Evolutionary conservation across 2,888 invertebrate species (phyloP).

Genomic region (Tipula helvola): DNA sequence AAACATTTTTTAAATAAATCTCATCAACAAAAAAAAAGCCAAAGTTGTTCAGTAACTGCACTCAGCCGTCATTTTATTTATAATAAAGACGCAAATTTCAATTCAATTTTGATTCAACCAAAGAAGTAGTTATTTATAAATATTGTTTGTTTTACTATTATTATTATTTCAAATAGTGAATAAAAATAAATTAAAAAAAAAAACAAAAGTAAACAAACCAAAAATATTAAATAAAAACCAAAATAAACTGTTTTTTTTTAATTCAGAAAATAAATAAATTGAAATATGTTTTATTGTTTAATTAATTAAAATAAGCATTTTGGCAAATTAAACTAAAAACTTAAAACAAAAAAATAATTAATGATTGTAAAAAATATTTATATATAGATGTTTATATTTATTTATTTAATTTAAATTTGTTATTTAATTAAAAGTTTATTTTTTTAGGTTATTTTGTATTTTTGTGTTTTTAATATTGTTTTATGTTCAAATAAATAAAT

Average conservation of each 20-base stretch:
- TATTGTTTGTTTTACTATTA: neutral
- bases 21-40: neutral
- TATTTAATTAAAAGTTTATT: neutral
- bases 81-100: neutral
- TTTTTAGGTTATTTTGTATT: neutral
- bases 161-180: too few species aligned
- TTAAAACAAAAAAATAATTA: neutral
- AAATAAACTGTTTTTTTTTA: neutral
- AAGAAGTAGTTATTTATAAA: neutral
- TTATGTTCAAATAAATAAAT: neutral
- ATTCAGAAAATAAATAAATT: neutral
- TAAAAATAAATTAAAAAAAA: too few species aligned
- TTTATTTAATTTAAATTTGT: neutral
- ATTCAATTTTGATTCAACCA: neutral
- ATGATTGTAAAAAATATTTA: neutral
- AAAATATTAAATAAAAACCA: neutral
- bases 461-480: neutral
- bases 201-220: neutral
- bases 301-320: neutral
- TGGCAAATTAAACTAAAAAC: neutral
- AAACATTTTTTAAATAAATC: neutral
- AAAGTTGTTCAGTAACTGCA: neutral
- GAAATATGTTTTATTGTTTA: neutral
- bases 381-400: neutral
- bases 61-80: neutral